Evolutionary conservation across 2,888 invertebrate genomes (phyloP), one percentile per base, ranked within the genome.

Genomic region (Acrobasis consociella): DNA sequence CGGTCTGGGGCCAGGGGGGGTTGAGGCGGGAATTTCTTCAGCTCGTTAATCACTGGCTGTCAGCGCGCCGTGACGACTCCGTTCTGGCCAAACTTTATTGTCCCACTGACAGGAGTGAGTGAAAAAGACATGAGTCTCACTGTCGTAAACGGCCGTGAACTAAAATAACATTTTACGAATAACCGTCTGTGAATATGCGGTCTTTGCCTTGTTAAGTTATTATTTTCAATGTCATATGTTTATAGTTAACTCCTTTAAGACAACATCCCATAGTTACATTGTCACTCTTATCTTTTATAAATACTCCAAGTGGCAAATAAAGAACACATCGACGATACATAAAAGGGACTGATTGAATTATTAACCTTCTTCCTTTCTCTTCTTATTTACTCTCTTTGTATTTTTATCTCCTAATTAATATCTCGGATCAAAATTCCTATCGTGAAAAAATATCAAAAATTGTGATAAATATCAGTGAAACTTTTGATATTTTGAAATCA

Each of bases 11-110:
- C 64, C 66, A 65, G 64, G 71, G 69, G 69, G 72, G 69, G 68
- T 69, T 65, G 66, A 66, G 64, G 61, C 64, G 66, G 66, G 72
- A 77, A 79, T 74, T 74, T 78, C 83, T 81, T 74, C 76, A 75
- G 75, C 76, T 87, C 89, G 83, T 90, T 85, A 86, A 89, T 90
- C 88, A 89, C 78, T 64, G 72, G 71, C 74, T 83, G 88, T 86
- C 87, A 80, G 70, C 80, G 73, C 65, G 64, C 62, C 67, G 77
- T 85, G 82, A 85, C 81, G 78, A 78, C 77, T 79, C 69, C 72
- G 76, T 76, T 82, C 73, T 71, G 73, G 73, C 77, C 77, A 78
- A 80, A 80, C 76, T 85, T 86, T 85, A 87, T 86, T 82, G 76
- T 79, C 76, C 73, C 75, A 75, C 75, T 72, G 75, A 82, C 83